These are phyloP conservation scores for Plodia interpunctella DNA, from an alignment of 1,140 invertebrate genomes.

Conservation along the genomic window DNA sequence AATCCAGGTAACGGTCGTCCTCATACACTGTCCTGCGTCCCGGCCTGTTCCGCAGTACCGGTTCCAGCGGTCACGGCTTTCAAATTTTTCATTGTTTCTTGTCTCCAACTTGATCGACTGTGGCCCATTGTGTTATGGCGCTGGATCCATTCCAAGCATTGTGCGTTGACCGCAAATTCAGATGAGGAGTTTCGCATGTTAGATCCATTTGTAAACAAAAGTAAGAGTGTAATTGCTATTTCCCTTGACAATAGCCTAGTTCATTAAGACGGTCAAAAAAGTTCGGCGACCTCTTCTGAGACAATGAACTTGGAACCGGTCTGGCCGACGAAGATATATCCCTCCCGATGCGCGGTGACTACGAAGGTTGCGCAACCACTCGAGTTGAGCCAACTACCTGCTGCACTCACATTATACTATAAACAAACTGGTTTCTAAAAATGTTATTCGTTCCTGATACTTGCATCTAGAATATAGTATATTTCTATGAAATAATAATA, in stretches of 20 bases:
- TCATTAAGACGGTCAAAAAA: slow-evolving; percentile 30
- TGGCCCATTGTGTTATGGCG: slow-evolving; percentile 15
- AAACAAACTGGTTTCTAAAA: slow-evolving; percentile 3
- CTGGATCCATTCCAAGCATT: slow-evolving; percentile 21
- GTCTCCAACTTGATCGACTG: not conserved
- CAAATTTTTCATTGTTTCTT: slow-evolving; percentile 12
- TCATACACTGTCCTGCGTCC: slow-evolving; percentile 21
- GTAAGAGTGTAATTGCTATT: slow-evolving; percentile 21
- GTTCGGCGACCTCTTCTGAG: slow-evolving; percentile 40
- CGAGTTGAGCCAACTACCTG: not conserved
- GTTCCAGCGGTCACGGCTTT: slow-evolving; percentile 12
- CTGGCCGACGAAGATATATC: slow-evolving; percentile 18
- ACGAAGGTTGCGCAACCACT: slow-evolving; percentile 6
- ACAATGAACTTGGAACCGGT: slow-evolving; percentile 52
- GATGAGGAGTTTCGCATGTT: not conserved
- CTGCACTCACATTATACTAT: not conserved
- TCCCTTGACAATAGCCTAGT: slow-evolving; percentile 21
- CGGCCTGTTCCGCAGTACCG: slow-evolving; percentile 14
- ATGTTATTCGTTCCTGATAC: not conserved
- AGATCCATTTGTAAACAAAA: slow-evolving; percentile 14
- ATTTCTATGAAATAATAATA: not conserved
- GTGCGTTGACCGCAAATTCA: slow-evolving; percentile 7
- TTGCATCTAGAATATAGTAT: not conserved
- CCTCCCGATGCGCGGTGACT: slow-evolving; percentile 13
- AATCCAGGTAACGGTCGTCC: slow-evolving; percentile 22